Evolutionary conservation across 2,113 vertebrate species (phyloP).

Genomic region (Reinhardtius hippoglossoides): DNA sequence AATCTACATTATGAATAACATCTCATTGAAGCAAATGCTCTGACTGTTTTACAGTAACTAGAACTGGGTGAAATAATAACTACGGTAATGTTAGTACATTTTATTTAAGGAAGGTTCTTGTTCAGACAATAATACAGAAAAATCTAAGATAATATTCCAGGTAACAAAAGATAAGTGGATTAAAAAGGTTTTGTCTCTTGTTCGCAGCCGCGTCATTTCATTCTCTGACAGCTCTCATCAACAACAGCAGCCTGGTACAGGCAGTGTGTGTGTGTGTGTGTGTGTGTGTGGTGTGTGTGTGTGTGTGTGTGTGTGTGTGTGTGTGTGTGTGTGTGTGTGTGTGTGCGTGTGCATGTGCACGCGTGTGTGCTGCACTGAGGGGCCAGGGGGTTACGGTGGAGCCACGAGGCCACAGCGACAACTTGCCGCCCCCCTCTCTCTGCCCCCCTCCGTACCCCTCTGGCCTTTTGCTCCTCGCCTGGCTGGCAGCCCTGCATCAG

Average conservation of each 20-base stretch:
- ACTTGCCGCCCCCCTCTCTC: slow-evolving; percentile 50
- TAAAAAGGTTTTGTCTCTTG: slow-evolving; percentile 42
- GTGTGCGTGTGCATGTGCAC: not conserved
- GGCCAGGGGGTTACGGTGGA: slow-evolving; percentile 66
- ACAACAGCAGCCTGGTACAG: slow-evolving; percentile 70
- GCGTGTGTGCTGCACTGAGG: slow-evolving; percentile 47
- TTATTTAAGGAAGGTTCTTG: not conserved
- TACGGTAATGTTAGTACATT: not conserved
- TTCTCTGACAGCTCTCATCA: slow-evolving; percentile 81
- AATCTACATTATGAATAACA: not conserved
- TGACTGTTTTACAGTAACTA: not conserved
- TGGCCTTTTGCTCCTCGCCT: slow-evolving; percentile 79
- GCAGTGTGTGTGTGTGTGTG: slow-evolving; percentile 12
- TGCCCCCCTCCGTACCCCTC: slow-evolving; percentile 57
- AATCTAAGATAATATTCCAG: not conserved
- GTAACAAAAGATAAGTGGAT: slow-evolving; percentile 30
- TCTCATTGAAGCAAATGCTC: not conserved
- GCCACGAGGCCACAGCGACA: slow-evolving; percentile 75
- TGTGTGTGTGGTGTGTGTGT: slow-evolving; percentile 27
- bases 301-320: slow-evolving; percentile 34
- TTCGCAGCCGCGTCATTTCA: slow-evolving; percentile 67
- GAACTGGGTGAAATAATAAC: not conserved
- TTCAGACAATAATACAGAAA: not conserved
- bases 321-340: slow-evolving; percentile 20
- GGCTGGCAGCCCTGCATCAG: slow-evolving; percentile 82